Conservation (phyloP, 2,797 vertebrate genomes). For the Rhynchotus rufescens region DNA sequence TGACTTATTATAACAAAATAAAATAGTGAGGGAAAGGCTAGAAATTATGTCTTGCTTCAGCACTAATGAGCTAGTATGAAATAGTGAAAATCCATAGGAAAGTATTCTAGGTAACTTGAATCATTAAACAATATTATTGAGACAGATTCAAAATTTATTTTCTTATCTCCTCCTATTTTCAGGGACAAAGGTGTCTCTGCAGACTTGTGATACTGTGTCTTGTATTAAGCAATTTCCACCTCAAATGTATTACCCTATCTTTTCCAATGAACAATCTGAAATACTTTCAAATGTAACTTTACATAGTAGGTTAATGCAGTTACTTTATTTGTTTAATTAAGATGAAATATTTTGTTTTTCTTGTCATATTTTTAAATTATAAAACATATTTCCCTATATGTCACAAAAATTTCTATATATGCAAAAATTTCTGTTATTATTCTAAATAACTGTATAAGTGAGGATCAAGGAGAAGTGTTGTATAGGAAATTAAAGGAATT, state of each 20-base stretch:
- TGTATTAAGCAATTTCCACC: neutral
- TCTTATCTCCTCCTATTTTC: neutral
- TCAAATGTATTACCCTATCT: neutral
- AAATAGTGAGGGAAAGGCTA: neutral
- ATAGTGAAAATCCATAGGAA: neutral
- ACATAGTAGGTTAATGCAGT: neutral
- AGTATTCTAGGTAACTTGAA: neutral
- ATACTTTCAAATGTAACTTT: neutral
- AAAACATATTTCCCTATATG: neutral
- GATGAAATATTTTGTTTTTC: neutral
- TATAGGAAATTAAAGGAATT: neutral
- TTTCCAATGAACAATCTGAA: neutral
- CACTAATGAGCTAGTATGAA: neutral
- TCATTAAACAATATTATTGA: neutral
- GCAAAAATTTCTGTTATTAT: neutral
- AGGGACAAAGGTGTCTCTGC: neutral
- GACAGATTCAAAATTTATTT: neutral
- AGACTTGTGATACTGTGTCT: neutral
- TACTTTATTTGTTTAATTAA: neutral
- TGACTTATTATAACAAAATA: neutral
- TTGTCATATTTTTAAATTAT: neutral
- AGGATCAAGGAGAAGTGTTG: neutral
- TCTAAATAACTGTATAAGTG: neutral
- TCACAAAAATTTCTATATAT: neutral
- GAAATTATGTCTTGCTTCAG: neutral